Base-by-base conservation (phyloP, 1,140 invertebrate species). In the Meloidogyne chitwoodi region DNA sequence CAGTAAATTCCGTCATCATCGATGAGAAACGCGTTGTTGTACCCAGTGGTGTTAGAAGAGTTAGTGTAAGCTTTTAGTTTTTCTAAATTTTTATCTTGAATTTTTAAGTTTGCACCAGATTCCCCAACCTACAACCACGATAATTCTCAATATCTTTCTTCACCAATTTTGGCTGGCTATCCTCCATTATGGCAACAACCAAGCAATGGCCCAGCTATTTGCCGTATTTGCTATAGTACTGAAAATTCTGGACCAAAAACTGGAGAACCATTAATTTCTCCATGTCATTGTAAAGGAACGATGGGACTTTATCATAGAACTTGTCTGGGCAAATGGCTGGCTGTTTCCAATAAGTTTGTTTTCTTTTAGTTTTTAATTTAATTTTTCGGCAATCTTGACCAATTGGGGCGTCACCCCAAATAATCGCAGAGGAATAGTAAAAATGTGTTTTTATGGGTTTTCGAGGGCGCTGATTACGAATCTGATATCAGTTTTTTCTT, bases 281-380 rank as follows among this genome's bases (percentile, higher is more conserved):
- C 77, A 4, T 78, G 77, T 34, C 77, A 78, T 69, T 78, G 77
- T 67, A 77, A 77, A 22, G 77, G 77, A n/a, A 78, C 77, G 4
- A 78, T 78, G 77, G 77, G 77, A n/a, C 77, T 78, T 41, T 78
- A 77, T 62, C 77, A 78, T 78, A 48, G 77, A 31, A 64, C 74
- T 2, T 78, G 77, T 69, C 19, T 78, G 11, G 66, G 63, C 26
- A 77, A 78, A 19, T 78, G 77, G 77, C 34, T 78, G 38, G 38
- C 56, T 27, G 38, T 62, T 34, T 72, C 70, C 26, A 38, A 72
- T 22, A 72, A 29, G 70, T 72, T 48, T 24, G 48, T 29, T 24
- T 22, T 12, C 10, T 61, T 22, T 56, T 27, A 44, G 31, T 8
- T 2, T 62, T 24, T 22, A 27, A 27, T 29, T 71, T 2, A 61